Evolutionary conservation across 2,888 invertebrate genomes (phyloP), one percentile per base, ranked within the genome.

Genomic region (Hypsopygia costalis): DNA sequence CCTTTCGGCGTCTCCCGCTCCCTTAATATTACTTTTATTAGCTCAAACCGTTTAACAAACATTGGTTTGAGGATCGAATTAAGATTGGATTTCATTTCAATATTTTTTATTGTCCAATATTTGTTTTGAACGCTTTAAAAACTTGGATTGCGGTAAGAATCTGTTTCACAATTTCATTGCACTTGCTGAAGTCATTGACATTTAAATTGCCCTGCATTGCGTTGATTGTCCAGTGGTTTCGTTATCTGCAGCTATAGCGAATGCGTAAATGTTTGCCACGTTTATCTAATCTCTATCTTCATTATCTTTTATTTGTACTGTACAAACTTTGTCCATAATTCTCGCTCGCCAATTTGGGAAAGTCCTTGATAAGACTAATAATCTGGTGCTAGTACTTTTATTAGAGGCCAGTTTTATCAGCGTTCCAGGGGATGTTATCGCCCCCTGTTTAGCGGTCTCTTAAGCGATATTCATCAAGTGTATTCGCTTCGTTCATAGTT

Each of bases 11-110:
- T 64, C 66, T 62, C 66, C 66, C 69, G 68, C 69, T 72, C 72
- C 81, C 74, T 78, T 81, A 80, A 81, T 83, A 82, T 80, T 79
- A 81, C 81, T 81, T 85, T 86, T 88, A 87, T 86, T 86, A 85
- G 82, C 83, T 80, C 62, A 79, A 83, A 85, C 72, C 81, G 76
- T 76, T 86, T 81, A 83, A 81, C 81, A 85, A 85, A 86, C 85
- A 86, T 86, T 83, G 81, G 76, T 78, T 81, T 70, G 58, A 58
- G 62, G 74, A 79, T 81, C 70, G 72, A 77, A 83, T 85, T 81
- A 75, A 65, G 69, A 70, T 76, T 69, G 62, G 64, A 76, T 76
- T 73, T 65, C 57, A 66, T 71, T 47, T 75, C 71, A 58, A 68
- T 67, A 69, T n/a, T n/a, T n/a, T n/a, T n/a, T n/a, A n/a, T n/a